phyloP scores from a whole-genome alignment of 2,888 invertebrate species.

The Ochlodes sylvanus region DNA sequence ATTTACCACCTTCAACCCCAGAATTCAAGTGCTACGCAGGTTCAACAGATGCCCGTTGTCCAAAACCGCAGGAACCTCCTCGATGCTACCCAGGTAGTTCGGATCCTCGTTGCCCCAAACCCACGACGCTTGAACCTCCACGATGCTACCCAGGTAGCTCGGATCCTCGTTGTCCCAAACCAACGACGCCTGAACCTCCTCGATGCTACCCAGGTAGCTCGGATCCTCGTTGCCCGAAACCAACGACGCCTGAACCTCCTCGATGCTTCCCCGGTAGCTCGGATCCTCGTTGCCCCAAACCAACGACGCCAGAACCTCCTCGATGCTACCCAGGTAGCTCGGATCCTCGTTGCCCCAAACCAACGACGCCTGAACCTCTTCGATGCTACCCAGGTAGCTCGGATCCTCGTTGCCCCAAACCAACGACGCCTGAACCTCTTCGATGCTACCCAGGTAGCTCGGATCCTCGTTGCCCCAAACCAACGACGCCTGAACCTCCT shows the following conservation, averaged over 20 bases:
- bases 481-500: slow-evolving; percentile 43
- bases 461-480: slow-evolving; percentile 57
- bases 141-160: slow-evolving; percentile 48
- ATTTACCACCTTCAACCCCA: slow-evolving; percentile 46
- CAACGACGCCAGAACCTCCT: slow-evolving; percentile 49
- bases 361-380: slow-evolving; percentile 49
- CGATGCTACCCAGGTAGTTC: slow-evolving; percentile 58
- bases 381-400: slow-evolving; percentile 50
- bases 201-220: slow-evolving; percentile 57
- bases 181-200: slow-evolving; percentile 52
- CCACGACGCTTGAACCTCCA: slow-evolving; percentile 50
- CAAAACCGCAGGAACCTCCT: slow-evolving; percentile 48
- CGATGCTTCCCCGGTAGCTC: slow-evolving; percentile 59
- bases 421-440: slow-evolving; percentile 55
- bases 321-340: slow-evolving; percentile 50
- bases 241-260: slow-evolving; percentile 50
- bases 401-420: slow-evolving; percentile 59
- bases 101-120: slow-evolving; percentile 54
- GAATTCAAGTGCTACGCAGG: slow-evolving; percentile 51
- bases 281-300: slow-evolving; percentile 58
- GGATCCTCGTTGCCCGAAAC: slow-evolving; percentile 55
- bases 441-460: slow-evolving; percentile 71
- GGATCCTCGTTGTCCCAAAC: slow-evolving; percentile 57
- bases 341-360: slow-evolving; percentile 61
- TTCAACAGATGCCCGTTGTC: slow-evolving; percentile 49